phyloP scores from a whole-genome alignment of 2,888 invertebrate species.

The Sericinus montela region DNA sequence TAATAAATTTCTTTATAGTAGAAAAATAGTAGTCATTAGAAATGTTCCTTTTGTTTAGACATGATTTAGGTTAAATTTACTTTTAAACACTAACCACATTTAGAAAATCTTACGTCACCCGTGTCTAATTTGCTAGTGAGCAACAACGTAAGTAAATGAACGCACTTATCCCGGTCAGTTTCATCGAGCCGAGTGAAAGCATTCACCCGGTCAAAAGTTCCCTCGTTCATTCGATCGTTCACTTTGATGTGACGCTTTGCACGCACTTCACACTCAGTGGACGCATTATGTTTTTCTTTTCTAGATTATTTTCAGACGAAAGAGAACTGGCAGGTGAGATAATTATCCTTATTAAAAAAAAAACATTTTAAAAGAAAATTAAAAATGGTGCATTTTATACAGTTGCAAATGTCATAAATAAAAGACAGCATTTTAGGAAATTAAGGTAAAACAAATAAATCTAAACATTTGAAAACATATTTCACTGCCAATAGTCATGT shows the following conservation, averaged over 20 bases:
- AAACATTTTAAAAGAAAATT: too few relatives aligned
- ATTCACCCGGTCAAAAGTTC: constrained; percentile 53
- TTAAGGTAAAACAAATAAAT: constrained; percentile 13
- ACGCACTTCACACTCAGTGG: constrained; percentile 62
- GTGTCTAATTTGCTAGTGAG: constrained; percentile 17
- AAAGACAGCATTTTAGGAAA: too few relatives aligned
- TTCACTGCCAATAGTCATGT: constrained; percentile 18
- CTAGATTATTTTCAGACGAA: constrained; percentile 3
- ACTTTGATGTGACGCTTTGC: constrained; percentile 62
- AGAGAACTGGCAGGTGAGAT: not conserved
- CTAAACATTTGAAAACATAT: constrained; percentile 19
- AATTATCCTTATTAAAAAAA: too few relatives aligned
- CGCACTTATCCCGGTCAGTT: constrained; percentile 50
- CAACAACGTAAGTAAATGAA: constrained; percentile 20
- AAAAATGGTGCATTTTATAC: too few relatives aligned
- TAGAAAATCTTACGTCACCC: constrained; percentile 14
- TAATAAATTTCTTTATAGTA: too few relatives aligned
- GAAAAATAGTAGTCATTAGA: too few relatives aligned
- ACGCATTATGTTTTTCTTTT: constrained; percentile 37
- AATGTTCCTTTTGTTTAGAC: too few relatives aligned
- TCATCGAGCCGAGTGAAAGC: constrained; percentile 53
- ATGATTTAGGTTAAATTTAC: not conserved
- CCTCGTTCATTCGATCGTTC: constrained; percentile 45
- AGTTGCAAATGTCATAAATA: too few relatives aligned
- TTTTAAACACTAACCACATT: not conserved